Base-by-base conservation (phyloP, 1,140 invertebrate species). In the Microplitis mediator region DNA sequence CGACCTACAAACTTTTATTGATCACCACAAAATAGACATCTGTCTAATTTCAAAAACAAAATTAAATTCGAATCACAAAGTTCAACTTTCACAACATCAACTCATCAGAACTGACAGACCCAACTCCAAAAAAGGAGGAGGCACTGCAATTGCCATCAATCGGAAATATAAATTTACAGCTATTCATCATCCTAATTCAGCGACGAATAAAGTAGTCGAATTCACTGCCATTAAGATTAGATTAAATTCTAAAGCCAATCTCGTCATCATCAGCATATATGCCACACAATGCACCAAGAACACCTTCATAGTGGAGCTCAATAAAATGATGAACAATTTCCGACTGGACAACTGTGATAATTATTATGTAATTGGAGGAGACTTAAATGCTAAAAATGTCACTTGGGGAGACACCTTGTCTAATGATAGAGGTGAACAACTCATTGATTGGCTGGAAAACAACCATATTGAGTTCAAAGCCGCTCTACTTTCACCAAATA, bases 121-220 rank as follows among this genome's bases (percentile, higher is more conserved):
- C 1, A 71, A 74, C 39, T 11, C 68, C 1, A 69, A 8, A 2
- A n/a, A 36, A 16, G 72, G 72, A 8, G 72, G 72, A 4, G 72
- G 72, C 8, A 73, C 72, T 31, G 72, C 72, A 34, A 73, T 69
- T 2, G 3, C 54, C 16, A 64, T 73, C 23, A 68, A 69, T 11
- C 68, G 69, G 4, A 68, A 32, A 9, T 56, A 23, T 2, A 4
- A 62, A 11, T 65, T 11, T 32, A 60, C 50, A 3, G 3, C n/a
- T 3, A 62, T 72, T 5, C 4, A 13, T 39, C 13, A 51, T 36
- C 61, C 23, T 14, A 32, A 31, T 39, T 35, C 67, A 4, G 3
- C 4, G 4, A 69, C 56, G 2, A 71, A 65, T 50, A 64, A 6
- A 8, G 35, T 35, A 6, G 8, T 54, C 9, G 61, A 71, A 56